Base-by-base conservation (phyloP, 2,113 vertebrate genomes). In the Hiodon alosoides region DNA sequence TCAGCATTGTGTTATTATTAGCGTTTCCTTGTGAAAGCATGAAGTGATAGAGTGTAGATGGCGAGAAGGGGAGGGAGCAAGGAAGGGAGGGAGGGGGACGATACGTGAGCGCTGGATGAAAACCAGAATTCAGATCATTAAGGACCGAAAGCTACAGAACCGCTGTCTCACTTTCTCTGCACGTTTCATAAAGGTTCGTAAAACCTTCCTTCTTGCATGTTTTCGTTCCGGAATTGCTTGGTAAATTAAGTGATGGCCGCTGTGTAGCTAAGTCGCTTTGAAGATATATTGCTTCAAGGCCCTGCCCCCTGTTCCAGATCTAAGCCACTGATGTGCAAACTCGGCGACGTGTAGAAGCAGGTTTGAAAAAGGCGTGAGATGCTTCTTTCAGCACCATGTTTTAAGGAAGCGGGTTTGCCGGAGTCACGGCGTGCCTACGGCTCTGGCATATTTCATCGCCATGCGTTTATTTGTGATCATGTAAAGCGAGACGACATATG, bases 181-280 rank as follows among this genome's bases (percentile, higher is more conserved):
- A 57, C 73, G 10, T 60, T 67, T 50, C 74, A 59, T 47, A 59
- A 79, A 83, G 82, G 84, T 83, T 77, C 74, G 82, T 83, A 79
- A 71, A 73, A n/a, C 14, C 72, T 67, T 11, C 48, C 62, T 62
- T 13, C 3, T 76, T 74, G 78, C 76, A 80, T 74, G 68, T 71
- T 31, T 54, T 16, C 69, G 31, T 57, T 78, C 65, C 31, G 70
- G 14, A 67, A 8, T 51, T 61, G 53, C 9, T 13, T 47, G 9
- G 65, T 71, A 16, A 73, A 65, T 50, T 64, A 46, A 70, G 10
- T 54, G 13, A 50, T 65, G 48, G 11, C 62, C 51, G 50, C 31
- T 70, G 51, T 70, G 16, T 53, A 4, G 14, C 17, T 55, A 53
- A 57, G 69, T 55, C 16, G 69, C 52, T 58, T 53, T 68, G 66